Percentiles rank a stretch among this genome's conserved stretches.
phyloP scores from a whole-genome alignment of 2,888 invertebrate genomes.

The Drosophila infuscata region DNA sequence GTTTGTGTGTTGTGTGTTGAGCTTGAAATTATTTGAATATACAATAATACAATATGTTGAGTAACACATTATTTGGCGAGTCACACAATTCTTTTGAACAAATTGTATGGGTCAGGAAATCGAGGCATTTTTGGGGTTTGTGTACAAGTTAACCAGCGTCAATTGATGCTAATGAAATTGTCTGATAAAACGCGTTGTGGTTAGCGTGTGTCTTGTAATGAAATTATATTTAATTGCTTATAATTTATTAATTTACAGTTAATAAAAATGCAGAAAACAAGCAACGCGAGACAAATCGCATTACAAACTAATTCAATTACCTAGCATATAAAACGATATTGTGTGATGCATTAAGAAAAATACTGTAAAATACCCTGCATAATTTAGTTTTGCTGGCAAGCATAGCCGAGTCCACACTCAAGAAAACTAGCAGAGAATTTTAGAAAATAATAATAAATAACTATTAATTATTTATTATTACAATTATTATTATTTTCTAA shows the following conservation, averaged over 20 bases:
- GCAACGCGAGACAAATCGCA: conserved; percentile 37
- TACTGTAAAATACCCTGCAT: conserved; percentile 6
- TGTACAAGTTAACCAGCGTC: conserved; percentile 14
- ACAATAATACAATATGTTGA: background rate
- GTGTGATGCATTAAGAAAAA: background rate
- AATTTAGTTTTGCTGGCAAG: background rate
- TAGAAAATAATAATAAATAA: background rate
- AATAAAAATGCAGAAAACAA: conserved; percentile 55
- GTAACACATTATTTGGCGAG: conserved; percentile 13
- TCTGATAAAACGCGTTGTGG: conserved; percentile 56
- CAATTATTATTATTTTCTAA: background rate
- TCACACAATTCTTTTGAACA: conserved; percentile 51
- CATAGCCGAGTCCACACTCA: background rate
- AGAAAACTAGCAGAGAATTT: background rate
- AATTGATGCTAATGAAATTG: conserved; percentile 71
- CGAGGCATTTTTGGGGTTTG: conserved; percentile 16
- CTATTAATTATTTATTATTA: background rate
- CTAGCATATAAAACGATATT: conserved; percentile 15
- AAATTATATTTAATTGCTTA: conserved; percentile 66
- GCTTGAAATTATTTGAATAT: conserved; percentile 45
- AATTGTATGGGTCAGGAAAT: conserved; percentile 55
- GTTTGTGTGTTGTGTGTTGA: conserved; percentile 18
- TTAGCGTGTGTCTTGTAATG: conserved; percentile 51
- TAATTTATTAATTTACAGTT: conserved; percentile 68
- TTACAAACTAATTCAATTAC: conserved; percentile 51